Percentiles rank a stretch among this genome's conserved stretches.
Evolutionary conservation across 2,797 vertebrate genomes (phyloP).

Genomic region (Lagodon rhomboides): DNA sequence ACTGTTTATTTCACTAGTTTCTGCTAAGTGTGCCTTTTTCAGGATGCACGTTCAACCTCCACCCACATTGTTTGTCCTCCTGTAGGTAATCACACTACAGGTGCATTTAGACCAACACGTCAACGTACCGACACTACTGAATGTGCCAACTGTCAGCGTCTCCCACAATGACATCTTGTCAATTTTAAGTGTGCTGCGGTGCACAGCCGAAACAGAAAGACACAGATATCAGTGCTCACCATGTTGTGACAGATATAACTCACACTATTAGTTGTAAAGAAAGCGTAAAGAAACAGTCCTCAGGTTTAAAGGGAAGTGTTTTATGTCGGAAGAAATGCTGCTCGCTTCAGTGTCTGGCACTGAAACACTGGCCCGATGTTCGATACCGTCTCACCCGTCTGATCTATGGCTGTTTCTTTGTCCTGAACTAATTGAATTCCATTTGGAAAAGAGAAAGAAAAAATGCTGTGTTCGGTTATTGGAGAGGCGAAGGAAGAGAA

Average conservation of each 20-base stretch:
- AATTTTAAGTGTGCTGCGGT: background rate
- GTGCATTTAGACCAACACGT: no score
- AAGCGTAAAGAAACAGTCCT: no score
- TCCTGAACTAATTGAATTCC: conserved; percentile 17
- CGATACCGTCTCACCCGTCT: background rate
- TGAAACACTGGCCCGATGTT: background rate
- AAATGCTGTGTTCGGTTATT: conserved; percentile 12
- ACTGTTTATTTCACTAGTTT: no score
- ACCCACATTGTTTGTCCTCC: no score
- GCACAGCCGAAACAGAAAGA: background rate
- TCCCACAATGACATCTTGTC: no score
- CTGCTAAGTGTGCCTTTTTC: no score
- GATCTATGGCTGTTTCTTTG: conserved; percentile 15
- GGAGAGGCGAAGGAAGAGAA: conserved; percentile 3
- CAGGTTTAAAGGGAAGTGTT: background rate
- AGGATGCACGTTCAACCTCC: no score
- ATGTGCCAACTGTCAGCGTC: no score
- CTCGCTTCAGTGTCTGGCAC: background rate
- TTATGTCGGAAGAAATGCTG: background rate
- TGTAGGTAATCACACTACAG: no score
- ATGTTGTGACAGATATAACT: background rate
- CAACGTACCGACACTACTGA: no score
- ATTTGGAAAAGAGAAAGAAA: background rate
- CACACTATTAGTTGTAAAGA: background rate
- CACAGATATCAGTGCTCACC: background rate